Evolutionary conservation across 2,888 invertebrate genomes (phyloP).

Genomic region (Onchidella celtica): DNA sequence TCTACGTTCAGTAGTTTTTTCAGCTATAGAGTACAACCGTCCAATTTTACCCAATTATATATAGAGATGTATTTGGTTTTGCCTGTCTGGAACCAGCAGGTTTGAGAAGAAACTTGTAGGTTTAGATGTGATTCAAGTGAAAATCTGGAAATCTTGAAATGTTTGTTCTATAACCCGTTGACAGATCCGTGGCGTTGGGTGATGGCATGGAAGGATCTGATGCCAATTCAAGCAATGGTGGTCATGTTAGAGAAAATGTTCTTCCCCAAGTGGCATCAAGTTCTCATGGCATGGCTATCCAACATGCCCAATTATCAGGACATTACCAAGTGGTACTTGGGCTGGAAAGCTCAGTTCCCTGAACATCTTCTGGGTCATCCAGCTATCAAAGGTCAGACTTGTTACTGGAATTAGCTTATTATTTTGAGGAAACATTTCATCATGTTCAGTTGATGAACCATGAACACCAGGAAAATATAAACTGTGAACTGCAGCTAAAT

Average conservation of each 20-base stretch:
- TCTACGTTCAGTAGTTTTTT: no score
- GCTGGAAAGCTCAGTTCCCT: slow-evolving; percentile 84
- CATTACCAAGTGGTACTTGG: slow-evolving; percentile 91
- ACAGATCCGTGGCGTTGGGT: slow-evolving; percentile 96
- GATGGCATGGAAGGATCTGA: slow-evolving; percentile 94
- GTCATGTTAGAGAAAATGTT: slow-evolving; percentile 92
- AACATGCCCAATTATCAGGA: slow-evolving; percentile 94
- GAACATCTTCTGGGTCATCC: slow-evolving; percentile 83
- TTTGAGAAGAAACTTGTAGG: no score
- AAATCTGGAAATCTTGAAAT: no score
- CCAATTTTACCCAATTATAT: no score
- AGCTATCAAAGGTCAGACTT: slow-evolving; percentile 82
- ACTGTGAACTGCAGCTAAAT: no score
- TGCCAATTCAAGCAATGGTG: slow-evolving; percentile 89
- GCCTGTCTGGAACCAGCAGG: no score
- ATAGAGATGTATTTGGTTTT: no score
- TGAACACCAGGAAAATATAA: no score
- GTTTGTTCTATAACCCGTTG: no score
- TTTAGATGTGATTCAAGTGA: no score
- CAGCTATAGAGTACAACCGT: no score
- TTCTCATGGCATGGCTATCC: slow-evolving; percentile 89
- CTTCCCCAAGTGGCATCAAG: slow-evolving; percentile 87
- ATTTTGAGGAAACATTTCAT: not conserved
- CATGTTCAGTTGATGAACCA: no score
- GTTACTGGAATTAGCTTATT: not conserved